Evolutionary conservation across 2,113 vertebrate genomes (phyloP).

Genomic region (Rutilus rutilus): DNA sequence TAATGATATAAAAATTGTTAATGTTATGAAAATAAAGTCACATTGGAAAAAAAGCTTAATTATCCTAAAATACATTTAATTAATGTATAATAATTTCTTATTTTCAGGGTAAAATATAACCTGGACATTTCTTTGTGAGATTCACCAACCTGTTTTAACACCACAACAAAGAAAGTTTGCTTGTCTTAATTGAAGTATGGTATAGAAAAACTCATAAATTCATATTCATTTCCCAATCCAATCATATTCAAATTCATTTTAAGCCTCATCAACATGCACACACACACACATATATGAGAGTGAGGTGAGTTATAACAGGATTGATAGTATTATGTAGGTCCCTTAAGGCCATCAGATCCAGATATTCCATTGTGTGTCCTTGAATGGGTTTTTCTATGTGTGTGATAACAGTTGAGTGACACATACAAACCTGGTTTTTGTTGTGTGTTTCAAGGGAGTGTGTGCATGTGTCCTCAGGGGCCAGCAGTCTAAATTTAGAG

Average conservation of each 20-base stretch:
- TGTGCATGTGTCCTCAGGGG: conserved; percentile 45
- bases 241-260: background rate
- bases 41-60: background rate
- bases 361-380: background rate
- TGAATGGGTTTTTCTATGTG: background rate
- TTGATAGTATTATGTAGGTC: background rate
- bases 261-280: background rate
- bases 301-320: conserved; percentile 3
- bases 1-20: background rate
- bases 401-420: conserved; percentile 27
- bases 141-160: background rate
- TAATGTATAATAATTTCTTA: background rate
- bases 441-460: conserved; percentile 21
- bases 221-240: background rate
- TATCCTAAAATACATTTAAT: too few species aligned
- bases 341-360: conserved; percentile 20
- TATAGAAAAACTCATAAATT: background rate
- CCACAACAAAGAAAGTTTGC: background rate
- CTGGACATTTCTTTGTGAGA: background rate
- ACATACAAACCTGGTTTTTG: conserved; percentile 24
- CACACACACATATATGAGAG: background rate
- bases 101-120: background rate
- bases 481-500: conserved; percentile 57
- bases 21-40: background rate
- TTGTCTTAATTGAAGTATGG: background rate